phyloP scores from a whole-genome alignment of 1,140 invertebrate species.

The Drosophila sp. region DNA sequence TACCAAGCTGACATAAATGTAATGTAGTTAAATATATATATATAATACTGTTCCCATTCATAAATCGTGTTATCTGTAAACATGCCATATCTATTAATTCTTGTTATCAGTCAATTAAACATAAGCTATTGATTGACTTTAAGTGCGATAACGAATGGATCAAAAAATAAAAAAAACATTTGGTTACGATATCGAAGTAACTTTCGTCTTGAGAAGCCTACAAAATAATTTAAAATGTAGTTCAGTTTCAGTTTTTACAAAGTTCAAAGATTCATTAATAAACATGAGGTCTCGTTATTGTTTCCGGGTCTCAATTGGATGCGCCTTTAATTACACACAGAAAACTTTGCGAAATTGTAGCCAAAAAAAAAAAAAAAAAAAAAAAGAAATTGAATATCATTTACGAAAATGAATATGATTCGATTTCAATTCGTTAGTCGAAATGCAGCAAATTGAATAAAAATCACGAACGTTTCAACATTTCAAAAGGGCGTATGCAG shows the following conservation, averaged over 20 bases:
- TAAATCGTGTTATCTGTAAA: neutral
- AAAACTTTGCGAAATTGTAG: constrained; percentile 19
- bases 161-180: too few relatives aligned
- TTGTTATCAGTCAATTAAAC: neutral
- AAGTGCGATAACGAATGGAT: neutral
- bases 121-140: neutral
- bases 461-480: constrained; percentile 18
- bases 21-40: neutral
- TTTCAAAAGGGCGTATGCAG: neutral
- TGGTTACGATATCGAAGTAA: neutral
- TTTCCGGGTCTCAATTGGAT: constrained; percentile 27
- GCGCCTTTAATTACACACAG: constrained; percentile 22
- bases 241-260: neutral
- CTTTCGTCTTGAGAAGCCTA: too few relatives aligned
- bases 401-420: constrained; percentile 11
- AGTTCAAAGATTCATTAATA: constrained; percentile 17
- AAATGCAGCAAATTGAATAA: constrained; percentile 24
- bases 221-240: too few relatives aligned
- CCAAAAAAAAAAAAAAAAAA: constrained; percentile 8
- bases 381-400: constrained; percentile 5
- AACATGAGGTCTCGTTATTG: constrained; percentile 12
- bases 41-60: neutral
- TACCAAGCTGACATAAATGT: neutral
- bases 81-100: neutral
- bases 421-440: constrained; percentile 29